phyloP scores from a whole-genome alignment of 2,113 vertebrate species.

The Tenrec ecaudatus region DNA sequence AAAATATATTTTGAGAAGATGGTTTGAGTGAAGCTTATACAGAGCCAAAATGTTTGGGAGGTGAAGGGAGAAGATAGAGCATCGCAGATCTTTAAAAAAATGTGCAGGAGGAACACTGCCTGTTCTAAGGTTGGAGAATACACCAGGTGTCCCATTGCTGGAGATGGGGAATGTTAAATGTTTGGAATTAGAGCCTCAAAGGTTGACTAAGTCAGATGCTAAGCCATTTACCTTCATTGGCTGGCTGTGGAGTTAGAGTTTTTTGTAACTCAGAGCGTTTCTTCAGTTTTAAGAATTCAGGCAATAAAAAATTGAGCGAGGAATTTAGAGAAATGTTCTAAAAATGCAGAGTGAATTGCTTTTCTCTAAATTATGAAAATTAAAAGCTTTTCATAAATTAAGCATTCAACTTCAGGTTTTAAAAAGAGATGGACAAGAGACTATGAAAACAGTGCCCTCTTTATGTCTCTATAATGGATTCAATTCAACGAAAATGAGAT shows the following conservation, averaged over 20 bases:
- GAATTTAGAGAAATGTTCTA: neutral
- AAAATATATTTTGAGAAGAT: neutral
- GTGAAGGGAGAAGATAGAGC: neutral
- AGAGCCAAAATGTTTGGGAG: neutral
- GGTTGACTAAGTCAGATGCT: neutral
- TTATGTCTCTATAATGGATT: neutral
- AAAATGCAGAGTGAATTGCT: neutral
- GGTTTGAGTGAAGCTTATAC: neutral
- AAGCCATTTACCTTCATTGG: neutral
- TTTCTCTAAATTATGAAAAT: neutral
- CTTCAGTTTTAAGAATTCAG: neutral
- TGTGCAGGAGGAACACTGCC: neutral
- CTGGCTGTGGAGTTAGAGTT: neutral
- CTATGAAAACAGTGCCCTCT: neutral
- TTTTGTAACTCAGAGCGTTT: neutral
- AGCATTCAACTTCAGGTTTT: constrained; percentile 18
- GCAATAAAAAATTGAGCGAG: neutral
- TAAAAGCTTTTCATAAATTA: neutral
- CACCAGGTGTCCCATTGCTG: rapidly evolving
- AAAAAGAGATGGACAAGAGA: neutral
- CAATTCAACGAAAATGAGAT: neutral
- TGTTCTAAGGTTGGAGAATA: neutral
- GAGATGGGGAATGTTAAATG: neutral
- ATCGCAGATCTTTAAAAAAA: neutral
- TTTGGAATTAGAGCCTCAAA: neutral